Conservation (phyloP, 2,888 invertebrate genomes). For the Synergus japonicus region DNA sequence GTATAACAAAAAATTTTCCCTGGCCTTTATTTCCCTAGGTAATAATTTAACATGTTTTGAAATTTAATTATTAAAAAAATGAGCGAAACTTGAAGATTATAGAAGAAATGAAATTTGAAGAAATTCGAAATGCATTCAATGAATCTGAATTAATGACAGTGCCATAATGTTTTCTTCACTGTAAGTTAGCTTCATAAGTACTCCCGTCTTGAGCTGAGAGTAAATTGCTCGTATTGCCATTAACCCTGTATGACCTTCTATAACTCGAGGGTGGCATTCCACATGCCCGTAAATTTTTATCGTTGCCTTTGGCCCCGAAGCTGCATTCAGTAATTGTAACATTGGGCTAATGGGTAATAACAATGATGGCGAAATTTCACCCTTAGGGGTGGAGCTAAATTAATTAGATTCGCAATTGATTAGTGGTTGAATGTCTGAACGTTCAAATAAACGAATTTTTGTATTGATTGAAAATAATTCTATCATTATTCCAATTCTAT, state of each 20-base stretch:
- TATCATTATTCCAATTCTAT: too few species aligned
- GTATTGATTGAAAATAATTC: too few species aligned
- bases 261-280: conserved; percentile 35
- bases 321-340: conserved; percentile 36
- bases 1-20: background rate
- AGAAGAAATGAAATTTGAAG: background rate
- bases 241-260: conserved; percentile 36
- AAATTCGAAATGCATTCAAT: conserved; percentile 20
- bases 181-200: background rate
- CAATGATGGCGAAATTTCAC: background rate
- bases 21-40: background rate
- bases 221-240: conserved; percentile 37
- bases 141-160: conserved; percentile 18
- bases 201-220: conserved; percentile 13
- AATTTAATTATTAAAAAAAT: too few species aligned
- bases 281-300: conserved; percentile 36
- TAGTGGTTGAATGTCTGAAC: background rate
- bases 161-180: conserved; percentile 14
- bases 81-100: background rate
- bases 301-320: conserved; percentile 5
- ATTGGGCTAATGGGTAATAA: conserved; percentile 27
- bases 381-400: background rate
- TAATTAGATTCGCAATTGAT: background rate
- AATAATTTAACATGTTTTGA: background rate
- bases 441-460: too few species aligned